These are phyloP conservation scores for Cyphomyrus discorhynchus DNA, from an alignment of 2,113 vertebrate genomes.

Conservation along the genomic window DNA sequence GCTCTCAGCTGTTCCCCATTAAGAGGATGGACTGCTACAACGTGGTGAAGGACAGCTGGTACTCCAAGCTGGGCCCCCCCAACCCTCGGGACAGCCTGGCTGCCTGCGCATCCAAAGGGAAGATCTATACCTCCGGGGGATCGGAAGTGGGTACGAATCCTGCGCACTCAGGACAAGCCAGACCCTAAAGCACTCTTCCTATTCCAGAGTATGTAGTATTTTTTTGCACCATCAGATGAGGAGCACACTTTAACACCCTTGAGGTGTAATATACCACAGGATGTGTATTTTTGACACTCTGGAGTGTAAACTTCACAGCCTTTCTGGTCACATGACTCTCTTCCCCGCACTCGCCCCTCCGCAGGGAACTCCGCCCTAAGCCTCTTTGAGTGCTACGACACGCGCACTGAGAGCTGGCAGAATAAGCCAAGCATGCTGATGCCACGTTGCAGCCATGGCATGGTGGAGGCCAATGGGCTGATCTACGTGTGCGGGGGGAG, in stretches of 20 bases:
- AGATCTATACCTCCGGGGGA: slow-evolving; percentile 95
- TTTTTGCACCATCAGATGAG: not conserved
- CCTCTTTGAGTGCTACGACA: slow-evolving; percentile 95
- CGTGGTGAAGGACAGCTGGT: slow-evolving; percentile 97
- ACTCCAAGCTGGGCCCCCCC: slow-evolving; percentile 91
- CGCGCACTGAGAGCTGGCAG: slow-evolving; percentile 89
- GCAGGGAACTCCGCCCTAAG: slow-evolving; percentile 87
- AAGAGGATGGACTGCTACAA: slow-evolving; percentile 99
- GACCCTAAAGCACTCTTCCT: not conserved
- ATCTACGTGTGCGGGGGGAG: slow-evolving; percentile 95
- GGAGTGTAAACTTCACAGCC: not conserved
- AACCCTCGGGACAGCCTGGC: slow-evolving; percentile 92
- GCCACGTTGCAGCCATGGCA: slow-evolving; percentile 90
- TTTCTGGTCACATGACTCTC: not conserved
- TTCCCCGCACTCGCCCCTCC: not conserved
- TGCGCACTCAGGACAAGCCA: not conserved
- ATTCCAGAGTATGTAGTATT: not conserved
- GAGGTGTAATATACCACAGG: not conserved
- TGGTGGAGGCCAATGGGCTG: slow-evolving; percentile 83
- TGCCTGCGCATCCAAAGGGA: slow-evolving; percentile 87
- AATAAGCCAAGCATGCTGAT: slow-evolving; percentile 91
- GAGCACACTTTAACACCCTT: not conserved
- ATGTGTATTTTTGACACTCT: not conserved
- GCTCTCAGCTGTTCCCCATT: slow-evolving; percentile 95
- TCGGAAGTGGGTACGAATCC: slow-evolving; percentile 88